Conservation (phyloP, 2,888 invertebrate genomes). For the Lycocerus yunnanus region DNA sequence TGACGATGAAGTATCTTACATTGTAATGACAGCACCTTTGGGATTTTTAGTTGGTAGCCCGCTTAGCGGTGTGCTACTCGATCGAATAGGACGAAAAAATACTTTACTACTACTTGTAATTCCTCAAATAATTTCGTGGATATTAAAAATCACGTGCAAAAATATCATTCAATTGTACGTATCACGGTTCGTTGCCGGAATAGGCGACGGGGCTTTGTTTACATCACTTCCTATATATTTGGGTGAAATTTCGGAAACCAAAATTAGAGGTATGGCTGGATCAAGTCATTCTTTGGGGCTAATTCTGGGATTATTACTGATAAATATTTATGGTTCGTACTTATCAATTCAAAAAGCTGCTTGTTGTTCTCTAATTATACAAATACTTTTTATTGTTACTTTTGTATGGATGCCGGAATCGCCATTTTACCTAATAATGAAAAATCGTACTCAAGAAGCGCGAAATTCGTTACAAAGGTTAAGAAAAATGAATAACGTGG, state of each 20-base stretch:
- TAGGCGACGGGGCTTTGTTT: conserved; percentile 37
- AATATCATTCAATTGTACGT: conserved; percentile 15
- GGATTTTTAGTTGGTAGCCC: conserved; percentile 30
- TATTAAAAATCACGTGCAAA: conserved; percentile 34
- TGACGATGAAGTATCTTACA: conserved; percentile 33
- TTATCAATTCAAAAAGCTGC: conserved; percentile 12
- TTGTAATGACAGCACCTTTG: conserved; percentile 34
- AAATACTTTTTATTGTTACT: conserved; percentile 36
- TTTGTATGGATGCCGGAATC: conserved; percentile 62
- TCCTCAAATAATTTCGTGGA: conserved; percentile 42
- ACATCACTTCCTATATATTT: conserved; percentile 37
- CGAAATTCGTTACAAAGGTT: conserved; percentile 38
- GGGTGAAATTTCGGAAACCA: conserved; percentile 37
- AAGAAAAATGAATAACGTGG: conserved; percentile 39
- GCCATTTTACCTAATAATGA: conserved; percentile 56
- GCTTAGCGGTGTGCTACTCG: conserved; percentile 35
- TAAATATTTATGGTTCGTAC: conserved; percentile 23
- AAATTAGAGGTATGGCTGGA: conserved; percentile 35
- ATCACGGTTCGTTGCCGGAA: conserved; percentile 30
- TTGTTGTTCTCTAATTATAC: conserved; percentile 30
- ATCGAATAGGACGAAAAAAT: conserved; percentile 44
- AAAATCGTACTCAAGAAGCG: conserved; percentile 39
- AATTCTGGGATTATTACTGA: conserved; percentile 41
- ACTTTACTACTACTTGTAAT: conserved; percentile 41
- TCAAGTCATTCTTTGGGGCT: conserved; percentile 30